Conservation (phyloP, 1,140 invertebrate genomes). For the Meteorus sp. region DNA sequence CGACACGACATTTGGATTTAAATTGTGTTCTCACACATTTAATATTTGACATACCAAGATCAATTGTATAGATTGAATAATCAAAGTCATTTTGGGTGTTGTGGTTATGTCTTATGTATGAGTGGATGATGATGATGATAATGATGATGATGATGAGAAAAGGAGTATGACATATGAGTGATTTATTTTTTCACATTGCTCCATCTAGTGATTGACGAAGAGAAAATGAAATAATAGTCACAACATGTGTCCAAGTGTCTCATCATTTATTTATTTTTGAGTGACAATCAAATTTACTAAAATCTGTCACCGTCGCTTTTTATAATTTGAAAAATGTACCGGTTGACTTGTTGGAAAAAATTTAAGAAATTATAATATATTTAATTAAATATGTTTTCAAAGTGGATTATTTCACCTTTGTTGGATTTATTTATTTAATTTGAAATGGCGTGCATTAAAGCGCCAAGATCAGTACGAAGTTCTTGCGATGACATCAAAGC, state of each 20-base stretch:
- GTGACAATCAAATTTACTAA: too few species aligned
- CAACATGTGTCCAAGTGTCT: neutral
- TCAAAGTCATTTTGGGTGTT: slow-evolving; percentile 16
- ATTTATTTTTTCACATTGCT: too few species aligned
- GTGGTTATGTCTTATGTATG: neutral
- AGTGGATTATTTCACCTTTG: neutral
- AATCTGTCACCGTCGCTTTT: slow-evolving; percentile 1
- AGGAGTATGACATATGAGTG: too few species aligned
- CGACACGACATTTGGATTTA: too few species aligned
- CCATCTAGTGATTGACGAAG: too few species aligned
- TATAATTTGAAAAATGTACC: neutral
- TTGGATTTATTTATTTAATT: neutral
- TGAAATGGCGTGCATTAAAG: slow-evolving; percentile 53
- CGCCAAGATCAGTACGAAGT: slow-evolving; percentile 51
- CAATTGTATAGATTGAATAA: slow-evolving; percentile 30
- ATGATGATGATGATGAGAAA: too few species aligned
- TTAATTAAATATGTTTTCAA: neutral
- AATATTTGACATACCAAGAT: slow-evolving; percentile 13
- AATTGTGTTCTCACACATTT: slow-evolving; percentile 20
- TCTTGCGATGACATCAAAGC: slow-evolving; percentile 52
- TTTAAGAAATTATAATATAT: neutral
- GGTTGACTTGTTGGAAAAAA: neutral
- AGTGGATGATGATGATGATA: neutral
- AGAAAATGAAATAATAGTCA: too few species aligned
- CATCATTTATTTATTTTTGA: neutral